Evolutionary conservation across 1,140 invertebrate genomes (phyloP).

Genomic region (Aphaenogaster ashmeadi): DNA sequence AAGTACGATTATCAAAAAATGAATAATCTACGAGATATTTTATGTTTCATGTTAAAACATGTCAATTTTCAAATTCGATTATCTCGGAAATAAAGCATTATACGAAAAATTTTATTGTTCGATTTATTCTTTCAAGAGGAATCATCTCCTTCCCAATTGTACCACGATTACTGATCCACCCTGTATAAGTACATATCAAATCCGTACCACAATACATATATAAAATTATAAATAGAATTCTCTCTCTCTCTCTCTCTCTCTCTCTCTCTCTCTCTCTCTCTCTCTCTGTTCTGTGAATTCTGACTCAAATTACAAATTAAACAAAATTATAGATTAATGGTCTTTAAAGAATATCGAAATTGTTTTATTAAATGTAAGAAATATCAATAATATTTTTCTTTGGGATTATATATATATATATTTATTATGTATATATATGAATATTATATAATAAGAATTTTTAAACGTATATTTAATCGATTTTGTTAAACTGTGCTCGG

Average conservation of each 20-base stretch:
- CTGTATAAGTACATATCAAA: background rate
- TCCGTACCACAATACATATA: background rate
- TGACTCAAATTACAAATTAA: slow-evolving; percentile 15
- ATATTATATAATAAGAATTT: background rate
- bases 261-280: no score
- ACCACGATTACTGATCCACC: no score
- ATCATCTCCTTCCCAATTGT: no score
- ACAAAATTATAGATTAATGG: background rate
- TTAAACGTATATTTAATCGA: background rate
- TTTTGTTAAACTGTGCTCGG: background rate
- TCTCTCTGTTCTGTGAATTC: background rate
- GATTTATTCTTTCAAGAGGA: no score
- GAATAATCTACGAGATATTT: no score
- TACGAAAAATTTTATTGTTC: no score
- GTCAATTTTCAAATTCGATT: no score
- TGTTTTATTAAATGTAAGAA: background rate
- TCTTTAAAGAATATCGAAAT: background rate
- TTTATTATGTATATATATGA: no score
- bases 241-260: no score
- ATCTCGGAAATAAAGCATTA: no score
- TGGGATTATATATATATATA: background rate
- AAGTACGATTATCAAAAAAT: no score
- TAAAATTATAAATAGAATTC: background rate
- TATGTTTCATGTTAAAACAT: no score
- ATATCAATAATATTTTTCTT: background rate